Percentiles rank a stretch among this genome's conserved stretches.
phyloP scores from a whole-genome alignment of 2,113 vertebrate genomes.

The Cephalopholis sonnerati region DNA sequence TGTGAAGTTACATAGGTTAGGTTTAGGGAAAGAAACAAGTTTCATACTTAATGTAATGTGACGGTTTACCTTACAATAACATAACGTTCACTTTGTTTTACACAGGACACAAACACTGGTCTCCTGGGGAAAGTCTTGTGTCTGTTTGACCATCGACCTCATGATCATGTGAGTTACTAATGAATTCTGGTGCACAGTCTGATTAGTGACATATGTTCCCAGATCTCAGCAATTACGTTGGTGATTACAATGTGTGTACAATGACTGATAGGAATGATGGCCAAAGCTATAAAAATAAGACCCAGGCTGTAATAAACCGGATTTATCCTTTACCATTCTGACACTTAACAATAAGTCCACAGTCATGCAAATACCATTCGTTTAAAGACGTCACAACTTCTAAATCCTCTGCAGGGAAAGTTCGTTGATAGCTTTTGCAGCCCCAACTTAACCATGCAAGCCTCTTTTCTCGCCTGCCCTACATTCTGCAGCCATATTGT shows the following conservation, averaged over 20 bases:
- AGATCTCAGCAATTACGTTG: constrained; percentile 7
- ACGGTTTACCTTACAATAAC: no score
- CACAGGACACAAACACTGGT: no score
- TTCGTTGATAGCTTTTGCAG: constrained; percentile 43
- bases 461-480: constrained; percentile 70
- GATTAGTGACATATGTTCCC: background rate
- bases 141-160: no score
- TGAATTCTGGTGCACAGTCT: no score
- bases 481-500: constrained; percentile 79
- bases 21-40: no score
- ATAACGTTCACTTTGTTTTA: no score
- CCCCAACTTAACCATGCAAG: constrained; percentile 48
- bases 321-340: constrained; percentile 36
- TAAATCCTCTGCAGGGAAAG: constrained; percentile 60
- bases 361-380: constrained; percentile 33
- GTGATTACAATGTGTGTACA: background rate
- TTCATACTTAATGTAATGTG: no score
- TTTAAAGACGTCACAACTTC: constrained; percentile 29
- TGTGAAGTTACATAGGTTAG: no score
- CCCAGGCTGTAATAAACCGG: constrained; percentile 32
- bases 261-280: background rate
- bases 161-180: no score
- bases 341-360: constrained; percentile 23
- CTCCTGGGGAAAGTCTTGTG: no score
- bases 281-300: constrained; percentile 14